phyloP scores from a whole-genome alignment of 2,797 vertebrate species.

The Gallinago stenura region DNA sequence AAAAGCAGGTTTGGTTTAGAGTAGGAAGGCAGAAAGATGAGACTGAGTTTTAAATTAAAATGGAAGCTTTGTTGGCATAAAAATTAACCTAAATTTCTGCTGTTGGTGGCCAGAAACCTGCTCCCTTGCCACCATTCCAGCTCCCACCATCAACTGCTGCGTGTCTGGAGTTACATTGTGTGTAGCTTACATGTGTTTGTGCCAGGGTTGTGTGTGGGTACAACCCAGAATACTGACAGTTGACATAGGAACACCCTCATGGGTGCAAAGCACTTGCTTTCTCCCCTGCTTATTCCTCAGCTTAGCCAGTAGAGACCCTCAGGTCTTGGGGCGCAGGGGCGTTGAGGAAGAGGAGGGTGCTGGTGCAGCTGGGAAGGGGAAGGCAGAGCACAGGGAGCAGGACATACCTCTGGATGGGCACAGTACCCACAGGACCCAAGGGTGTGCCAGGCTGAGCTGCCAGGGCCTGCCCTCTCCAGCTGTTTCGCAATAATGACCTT shows the following conservation, averaged over 20 bases:
- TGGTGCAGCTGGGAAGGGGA: not conserved
- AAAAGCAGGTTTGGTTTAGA: not conserved
- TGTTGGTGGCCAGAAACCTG: not conserved
- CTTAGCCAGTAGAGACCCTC: not conserved
- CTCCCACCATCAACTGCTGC: not conserved
- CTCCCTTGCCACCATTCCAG: not conserved
- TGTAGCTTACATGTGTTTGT: not conserved
- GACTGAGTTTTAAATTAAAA: not conserved
- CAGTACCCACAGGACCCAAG: not conserved
- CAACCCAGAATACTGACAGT: too few relatives aligned
- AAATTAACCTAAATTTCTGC: not conserved
- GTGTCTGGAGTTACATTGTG: not conserved
- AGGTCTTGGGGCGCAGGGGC: not conserved
- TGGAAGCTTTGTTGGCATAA: not conserved
- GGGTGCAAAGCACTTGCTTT: not conserved
- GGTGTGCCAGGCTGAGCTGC: not conserved
- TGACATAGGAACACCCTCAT: not conserved
- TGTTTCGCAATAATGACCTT: not conserved
- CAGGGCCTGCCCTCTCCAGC: not conserved
- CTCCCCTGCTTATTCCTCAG: not conserved
- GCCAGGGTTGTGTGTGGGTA: not conserved
- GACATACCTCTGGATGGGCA: fast-evolving
- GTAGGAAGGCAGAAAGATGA: not conserved
- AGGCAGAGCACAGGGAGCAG: fast-evolving
- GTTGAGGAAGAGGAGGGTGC: not conserved